Percentiles rank a stretch among this genome's conserved stretches.
Conservation (phyloP, 2,888 invertebrate genomes). For the Nymphalis polychloros region DNA sequence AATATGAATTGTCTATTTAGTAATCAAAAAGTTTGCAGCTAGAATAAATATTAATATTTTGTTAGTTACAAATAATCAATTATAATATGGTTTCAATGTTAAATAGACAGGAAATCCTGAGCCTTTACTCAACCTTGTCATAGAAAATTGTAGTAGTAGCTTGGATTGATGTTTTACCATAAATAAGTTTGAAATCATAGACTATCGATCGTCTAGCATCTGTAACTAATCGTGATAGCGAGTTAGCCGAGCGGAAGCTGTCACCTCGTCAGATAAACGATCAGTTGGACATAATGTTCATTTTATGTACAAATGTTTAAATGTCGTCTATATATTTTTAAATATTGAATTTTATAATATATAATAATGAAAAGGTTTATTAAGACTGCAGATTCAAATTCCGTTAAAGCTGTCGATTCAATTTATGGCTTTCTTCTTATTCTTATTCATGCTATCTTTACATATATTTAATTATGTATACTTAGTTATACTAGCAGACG, state of each 20-base stretch:
- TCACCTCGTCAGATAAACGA: slow-evolving; percentile 39
- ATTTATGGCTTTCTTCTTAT: no score
- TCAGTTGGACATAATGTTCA: slow-evolving; percentile 37
- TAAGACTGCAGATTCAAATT: no score
- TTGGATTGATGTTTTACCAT: slow-evolving; percentile 12
- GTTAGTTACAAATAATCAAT: background rate
- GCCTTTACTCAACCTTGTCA: slow-evolving; percentile 4
- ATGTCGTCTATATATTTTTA: background rate
- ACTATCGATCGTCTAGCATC: slow-evolving; percentile 41
- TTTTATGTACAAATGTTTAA: slow-evolving; percentile 16
- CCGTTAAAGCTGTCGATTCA: no score
- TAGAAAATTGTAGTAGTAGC: slow-evolving; percentile 4
- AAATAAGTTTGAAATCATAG: slow-evolving; percentile 39
- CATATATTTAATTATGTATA: background rate
- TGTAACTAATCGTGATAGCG: slow-evolving; percentile 50
- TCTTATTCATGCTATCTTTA: no score
- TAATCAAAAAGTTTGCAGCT: no score
- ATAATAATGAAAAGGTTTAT: no score
- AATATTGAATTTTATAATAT: background rate
- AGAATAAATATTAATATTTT: background rate
- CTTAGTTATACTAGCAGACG: background rate
- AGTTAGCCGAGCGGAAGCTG: slow-evolving; percentile 54
- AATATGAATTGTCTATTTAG: no score
- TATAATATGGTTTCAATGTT: slow-evolving; percentile 6
- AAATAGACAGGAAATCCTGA: slow-evolving; percentile 2